These are phyloP conservation scores for Ostrea edulis DNA, from an alignment of 1,140 invertebrate genomes.

Conservation along the genomic window DNA sequence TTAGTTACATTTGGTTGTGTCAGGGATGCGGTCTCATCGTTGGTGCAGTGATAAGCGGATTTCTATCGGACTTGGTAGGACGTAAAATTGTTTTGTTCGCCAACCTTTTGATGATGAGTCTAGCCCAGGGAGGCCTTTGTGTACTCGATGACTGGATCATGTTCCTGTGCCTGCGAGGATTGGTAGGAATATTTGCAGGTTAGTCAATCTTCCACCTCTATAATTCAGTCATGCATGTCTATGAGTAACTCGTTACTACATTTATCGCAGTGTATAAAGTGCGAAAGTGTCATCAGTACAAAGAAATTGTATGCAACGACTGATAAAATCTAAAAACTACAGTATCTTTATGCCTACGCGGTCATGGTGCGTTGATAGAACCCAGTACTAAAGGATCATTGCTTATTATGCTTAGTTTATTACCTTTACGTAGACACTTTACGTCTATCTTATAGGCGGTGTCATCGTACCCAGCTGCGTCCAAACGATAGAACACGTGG, in stretches of 20 bases:
- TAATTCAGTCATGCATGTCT: background rate
- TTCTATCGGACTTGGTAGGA: slow-evolving; percentile 66
- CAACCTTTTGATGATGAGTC: slow-evolving; percentile 59
- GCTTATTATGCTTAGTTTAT: background rate
- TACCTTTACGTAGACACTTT: background rate
- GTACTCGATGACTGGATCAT: slow-evolving; percentile 61
- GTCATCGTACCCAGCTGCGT: slow-evolving; percentile 69
- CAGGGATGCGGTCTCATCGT: slow-evolving; percentile 62
- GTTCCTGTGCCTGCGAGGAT: slow-evolving; percentile 56
- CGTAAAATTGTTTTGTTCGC: slow-evolving; percentile 62
- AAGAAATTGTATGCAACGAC: too few species aligned
- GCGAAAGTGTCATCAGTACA: too few species aligned
- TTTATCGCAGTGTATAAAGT: background rate
- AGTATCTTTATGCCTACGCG: too few species aligned
- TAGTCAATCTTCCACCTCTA: background rate
- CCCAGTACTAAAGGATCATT: too few species aligned
- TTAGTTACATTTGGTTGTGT: slow-evolving; percentile 53
- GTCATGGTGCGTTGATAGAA: too few species aligned
- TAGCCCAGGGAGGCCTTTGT: slow-evolving; percentile 59
- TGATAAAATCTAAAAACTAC: too few species aligned
- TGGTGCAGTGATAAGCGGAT: slow-evolving; percentile 65
- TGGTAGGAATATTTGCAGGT: slow-evolving; percentile 66
- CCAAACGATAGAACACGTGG: slow-evolving; percentile 67
- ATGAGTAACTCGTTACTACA: background rate
- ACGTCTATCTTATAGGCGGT: slow-evolving; percentile 58